A percentile compares a stretch with the other conserved stretches of the same genome.
phyloP scores from a whole-genome alignment of 2,113 vertebrate species.

The Clupea harengus region DNA sequence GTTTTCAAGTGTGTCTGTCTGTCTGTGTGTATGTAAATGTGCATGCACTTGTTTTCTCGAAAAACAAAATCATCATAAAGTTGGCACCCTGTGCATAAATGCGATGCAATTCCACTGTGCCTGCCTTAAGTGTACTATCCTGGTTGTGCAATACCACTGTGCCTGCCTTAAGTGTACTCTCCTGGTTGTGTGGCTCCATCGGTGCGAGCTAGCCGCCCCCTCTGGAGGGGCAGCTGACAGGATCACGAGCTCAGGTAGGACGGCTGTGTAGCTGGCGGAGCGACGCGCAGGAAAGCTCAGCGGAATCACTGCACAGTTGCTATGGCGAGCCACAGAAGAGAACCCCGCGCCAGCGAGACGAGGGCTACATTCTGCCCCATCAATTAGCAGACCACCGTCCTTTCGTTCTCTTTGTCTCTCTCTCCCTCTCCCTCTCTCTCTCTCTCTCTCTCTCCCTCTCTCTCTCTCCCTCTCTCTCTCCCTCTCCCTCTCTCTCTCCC shows the following conservation, averaged over 20 bases:
- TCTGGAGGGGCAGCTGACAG: background rate
- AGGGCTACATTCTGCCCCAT: background rate
- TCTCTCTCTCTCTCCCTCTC: background rate
- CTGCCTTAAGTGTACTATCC: no score
- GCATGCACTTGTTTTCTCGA: background rate
- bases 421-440: background rate
- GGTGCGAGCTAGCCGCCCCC: background rate
- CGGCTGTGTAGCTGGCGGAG: background rate
- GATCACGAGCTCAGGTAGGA: background rate
- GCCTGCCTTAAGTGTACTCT: background rate
- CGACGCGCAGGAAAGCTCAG: background rate
- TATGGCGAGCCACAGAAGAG: background rate
- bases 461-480: background rate
- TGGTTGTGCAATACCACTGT: background rate
- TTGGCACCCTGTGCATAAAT: no score
- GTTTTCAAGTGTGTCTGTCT: background rate
- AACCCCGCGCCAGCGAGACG: background rate
- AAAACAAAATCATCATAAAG: background rate
- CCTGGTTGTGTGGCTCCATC: background rate
- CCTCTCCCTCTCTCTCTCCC: no score
- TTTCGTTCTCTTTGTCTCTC: background rate
- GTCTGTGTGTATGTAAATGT: background rate
- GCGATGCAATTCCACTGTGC: no score
- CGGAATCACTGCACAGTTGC: slow-evolving; percentile 9
- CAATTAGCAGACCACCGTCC: background rate